These are phyloP conservation scores for Aphaenogaster ashmeadi DNA, from an alignment of 1,140 invertebrate species.

Conservation along the genomic window DNA sequence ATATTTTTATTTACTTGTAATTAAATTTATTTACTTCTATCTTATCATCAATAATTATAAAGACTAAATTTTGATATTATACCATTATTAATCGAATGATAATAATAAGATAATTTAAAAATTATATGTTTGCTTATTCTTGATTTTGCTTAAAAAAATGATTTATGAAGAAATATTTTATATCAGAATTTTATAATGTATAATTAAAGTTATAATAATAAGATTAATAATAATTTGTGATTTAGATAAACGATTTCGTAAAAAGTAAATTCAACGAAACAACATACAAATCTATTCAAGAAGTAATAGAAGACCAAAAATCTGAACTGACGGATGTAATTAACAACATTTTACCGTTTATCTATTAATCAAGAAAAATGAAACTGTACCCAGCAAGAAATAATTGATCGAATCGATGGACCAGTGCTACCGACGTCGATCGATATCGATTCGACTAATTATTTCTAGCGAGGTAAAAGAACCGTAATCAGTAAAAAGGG, in stretches of 20 bases:
- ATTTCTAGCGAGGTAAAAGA: not conserved
- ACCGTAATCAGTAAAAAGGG: not conserved
- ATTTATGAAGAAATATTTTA: not conserved
- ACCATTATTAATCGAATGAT: not conserved
- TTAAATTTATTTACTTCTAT: not conserved
- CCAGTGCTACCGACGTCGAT: no score
- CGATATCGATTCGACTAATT: no score
- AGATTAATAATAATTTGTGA: constrained; percentile 2
- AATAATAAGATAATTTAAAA: no score
- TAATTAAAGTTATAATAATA: not conserved
- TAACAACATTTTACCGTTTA: not conserved
- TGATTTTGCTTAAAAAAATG: not conserved
- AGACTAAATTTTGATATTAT: not conserved
- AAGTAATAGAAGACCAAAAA: not conserved
- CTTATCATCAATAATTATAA: not conserved
- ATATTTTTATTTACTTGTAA: not conserved
- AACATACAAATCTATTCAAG: not conserved
- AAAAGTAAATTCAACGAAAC: not conserved
- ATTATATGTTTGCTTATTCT: not conserved
- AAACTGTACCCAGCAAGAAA: not conserved
- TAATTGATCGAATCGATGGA: no score
- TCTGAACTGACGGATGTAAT: not conserved
- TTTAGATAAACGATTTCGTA: constrained; percentile 11
- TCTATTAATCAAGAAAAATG: not conserved
- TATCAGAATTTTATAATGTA: not conserved